Evolutionary conservation across 2,888 invertebrate species (phyloP), one percentile per base, ranked within the genome.

Genomic region (Apodemia hepburni): DNA sequence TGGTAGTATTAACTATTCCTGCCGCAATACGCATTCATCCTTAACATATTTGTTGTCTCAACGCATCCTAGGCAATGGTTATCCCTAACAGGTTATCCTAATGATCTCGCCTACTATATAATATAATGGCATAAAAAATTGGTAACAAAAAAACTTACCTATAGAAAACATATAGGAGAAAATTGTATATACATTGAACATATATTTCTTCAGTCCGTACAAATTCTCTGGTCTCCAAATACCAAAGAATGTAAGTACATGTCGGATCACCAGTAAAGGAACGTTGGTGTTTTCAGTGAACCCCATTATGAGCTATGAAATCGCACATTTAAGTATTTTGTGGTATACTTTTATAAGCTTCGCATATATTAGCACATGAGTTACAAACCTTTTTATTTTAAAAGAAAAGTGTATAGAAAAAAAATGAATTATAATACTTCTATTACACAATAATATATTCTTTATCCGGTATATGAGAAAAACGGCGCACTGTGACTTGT

Each of bases 161-260:
- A 54, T 27, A 12, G 27, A 54, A 54, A 54, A 54, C 51, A 54
- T 54, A 12, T 54, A 54, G 4, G 51, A 54, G 11, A 54, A 27
- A 9, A 54, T 2, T 22, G 51, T 54, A 15, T 54, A 54, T 27
- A 27, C 9, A 15, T 54, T 11, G 12, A 54, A 54, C 22, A 54
- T 22, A 12, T 27, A 27, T 54, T 54, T 54, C 0, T 12, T 11
- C 27, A 12, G 1, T 54, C 22, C 51, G 27, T 9, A 27, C 12
- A 54, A 27, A 15, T 54, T 27, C 9, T 54, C 51, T 22, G 51
- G 51, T 54, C 51, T 54, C 51, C 51, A 54, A 54, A 54, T 54
- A 27, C 51, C 51, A 54, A 54, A 54, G 27, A 54, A 12, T 54
- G 51, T 54, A 3, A 54, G 51, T 11, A 54, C 54, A 27, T 54